Percentiles rank a stretch among this genome's conserved stretches.
Evolutionary conservation across 1,140 invertebrate genomes (phyloP).

Genomic region (Rhizoglyphus robini): DNA sequence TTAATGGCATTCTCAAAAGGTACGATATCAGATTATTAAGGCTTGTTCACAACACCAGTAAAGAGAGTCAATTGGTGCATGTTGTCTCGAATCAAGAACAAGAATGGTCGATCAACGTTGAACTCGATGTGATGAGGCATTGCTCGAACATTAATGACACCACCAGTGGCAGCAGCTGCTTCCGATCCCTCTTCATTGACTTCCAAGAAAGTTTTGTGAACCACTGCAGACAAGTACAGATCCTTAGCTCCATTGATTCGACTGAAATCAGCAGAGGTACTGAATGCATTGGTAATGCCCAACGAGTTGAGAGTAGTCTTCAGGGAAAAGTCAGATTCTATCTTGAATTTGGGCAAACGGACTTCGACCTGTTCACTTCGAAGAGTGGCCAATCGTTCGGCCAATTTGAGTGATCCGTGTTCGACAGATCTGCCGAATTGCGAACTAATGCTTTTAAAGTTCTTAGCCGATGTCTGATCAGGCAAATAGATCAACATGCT

Average conservation of each 20-base stretch:
- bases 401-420: too few species aligned
- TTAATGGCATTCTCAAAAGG: too few species aligned
- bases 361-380: too few species aligned
- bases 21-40: too few species aligned
- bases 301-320: neutral
- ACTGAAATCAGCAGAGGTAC: neutral
- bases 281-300: slow-evolving; percentile 16
- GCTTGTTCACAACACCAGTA: too few species aligned
- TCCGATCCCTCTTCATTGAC: slow-evolving; percentile 37
- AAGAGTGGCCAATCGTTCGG: too few species aligned
- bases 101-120: slow-evolving; percentile 52
- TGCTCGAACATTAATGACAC: neutral
- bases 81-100: slow-evolving; percentile 56
- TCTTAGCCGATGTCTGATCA: too few species aligned
- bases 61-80: too few species aligned
- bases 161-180: slow-evolving; percentile 33
- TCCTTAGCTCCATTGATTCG: neutral
- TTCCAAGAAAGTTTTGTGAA: slow-evolving; percentile 35
- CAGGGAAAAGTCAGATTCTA: too few species aligned
- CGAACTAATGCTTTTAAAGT: too few species aligned
- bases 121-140: slow-evolving; percentile 40
- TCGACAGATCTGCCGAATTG: too few species aligned
- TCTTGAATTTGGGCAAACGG: too few species aligned
- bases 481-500: slow-evolving; percentile 2
- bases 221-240: slow-evolving; percentile 21